Conservation (phyloP, 92 coral and sea anemone species). For the Plumapathes pennacea region DNA sequence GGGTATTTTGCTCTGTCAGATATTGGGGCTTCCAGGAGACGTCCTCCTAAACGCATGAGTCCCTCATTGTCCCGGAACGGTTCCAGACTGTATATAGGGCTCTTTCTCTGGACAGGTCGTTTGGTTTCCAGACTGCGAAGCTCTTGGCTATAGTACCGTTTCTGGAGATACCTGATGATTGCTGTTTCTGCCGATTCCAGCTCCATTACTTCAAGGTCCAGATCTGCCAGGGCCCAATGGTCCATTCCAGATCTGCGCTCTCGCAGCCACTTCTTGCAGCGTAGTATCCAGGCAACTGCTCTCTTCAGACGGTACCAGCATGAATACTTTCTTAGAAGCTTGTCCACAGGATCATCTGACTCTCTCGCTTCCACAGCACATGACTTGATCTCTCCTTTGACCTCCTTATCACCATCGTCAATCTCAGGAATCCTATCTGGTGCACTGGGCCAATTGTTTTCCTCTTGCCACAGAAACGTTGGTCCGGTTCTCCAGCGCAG, state of each 20-base stretch:
- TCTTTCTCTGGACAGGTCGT: slow-evolving; percentile 16
- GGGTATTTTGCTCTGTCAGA: slow-evolving; percentile 19
- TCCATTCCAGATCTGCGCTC: not conserved
- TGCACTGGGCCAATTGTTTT: slow-evolving; percentile 4
- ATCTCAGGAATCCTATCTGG: slow-evolving; percentile 6
- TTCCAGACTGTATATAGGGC: slow-evolving; percentile 13
- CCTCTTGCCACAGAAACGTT: slow-evolving; percentile 7
- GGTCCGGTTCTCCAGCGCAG: slow-evolving; percentile 17
- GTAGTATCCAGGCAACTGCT: slow-evolving; percentile 10
- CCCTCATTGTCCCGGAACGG: slow-evolving; percentile 20
- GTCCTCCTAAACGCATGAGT: slow-evolving; percentile 15
- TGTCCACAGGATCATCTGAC: slow-evolving; percentile 1
- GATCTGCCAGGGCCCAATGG: slow-evolving; percentile 6
- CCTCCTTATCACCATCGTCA: slow-evolving; percentile 8
- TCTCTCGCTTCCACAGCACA: not conserved
- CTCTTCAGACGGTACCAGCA: slow-evolving; percentile 17
- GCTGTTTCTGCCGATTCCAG: slow-evolving; percentile 13
- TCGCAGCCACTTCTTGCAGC: slow-evolving; percentile 13
- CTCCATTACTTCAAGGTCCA: slow-evolving; percentile 6
- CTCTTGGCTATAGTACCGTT: not conserved
- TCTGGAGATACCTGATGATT: slow-evolving; percentile 3
- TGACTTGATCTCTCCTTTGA: slow-evolving; percentile 5
- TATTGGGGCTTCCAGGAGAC: slow-evolving; percentile 14
- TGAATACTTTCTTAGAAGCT: slow-evolving; percentile 2
- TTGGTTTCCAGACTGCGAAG: not conserved